A percentile compares a stretch with the other conserved stretches of the same genome.
These are phyloP conservation scores for Chironomus tentans DNA, from an alignment of 2,888 invertebrate genomes.

Conservation along the genomic window DNA sequence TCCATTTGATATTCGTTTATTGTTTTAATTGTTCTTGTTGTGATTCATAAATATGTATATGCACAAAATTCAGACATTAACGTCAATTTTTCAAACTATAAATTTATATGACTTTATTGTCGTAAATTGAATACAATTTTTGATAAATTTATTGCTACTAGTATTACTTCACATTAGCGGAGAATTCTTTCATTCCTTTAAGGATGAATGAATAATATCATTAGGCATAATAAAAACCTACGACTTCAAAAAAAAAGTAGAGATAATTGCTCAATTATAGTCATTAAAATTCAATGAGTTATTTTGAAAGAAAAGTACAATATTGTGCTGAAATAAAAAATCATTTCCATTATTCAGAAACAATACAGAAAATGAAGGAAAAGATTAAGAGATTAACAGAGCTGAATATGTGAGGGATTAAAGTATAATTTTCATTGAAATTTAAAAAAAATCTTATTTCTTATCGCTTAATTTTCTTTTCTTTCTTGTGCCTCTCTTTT, in stretches of 20 bases:
- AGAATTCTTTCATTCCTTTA: too few relatives aligned
- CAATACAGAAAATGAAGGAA: background rate
- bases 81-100: too few relatives aligned
- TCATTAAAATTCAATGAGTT: too few relatives aligned
- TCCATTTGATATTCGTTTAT: slow-evolving; percentile 18
- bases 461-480: background rate
- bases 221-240: background rate
- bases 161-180: too few relatives aligned
- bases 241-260: background rate
- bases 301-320: background rate
- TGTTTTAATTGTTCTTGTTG: background rate
- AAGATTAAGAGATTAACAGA: background rate
- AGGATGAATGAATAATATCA: too few relatives aligned
- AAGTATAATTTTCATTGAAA: background rate
- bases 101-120: too few relatives aligned
- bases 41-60: too few relatives aligned
- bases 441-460: background rate
- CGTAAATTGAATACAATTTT: too few relatives aligned
- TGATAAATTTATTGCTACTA: too few relatives aligned
- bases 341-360: background rate
- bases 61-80: too few relatives aligned
- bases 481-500: background rate
- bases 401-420: background rate
- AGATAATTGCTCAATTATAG: background rate
- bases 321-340: background rate